These are phyloP conservation scores for Megaceryle torquata DNA, from an alignment of 2,113 vertebrate species.

Conservation along the genomic window DNA sequence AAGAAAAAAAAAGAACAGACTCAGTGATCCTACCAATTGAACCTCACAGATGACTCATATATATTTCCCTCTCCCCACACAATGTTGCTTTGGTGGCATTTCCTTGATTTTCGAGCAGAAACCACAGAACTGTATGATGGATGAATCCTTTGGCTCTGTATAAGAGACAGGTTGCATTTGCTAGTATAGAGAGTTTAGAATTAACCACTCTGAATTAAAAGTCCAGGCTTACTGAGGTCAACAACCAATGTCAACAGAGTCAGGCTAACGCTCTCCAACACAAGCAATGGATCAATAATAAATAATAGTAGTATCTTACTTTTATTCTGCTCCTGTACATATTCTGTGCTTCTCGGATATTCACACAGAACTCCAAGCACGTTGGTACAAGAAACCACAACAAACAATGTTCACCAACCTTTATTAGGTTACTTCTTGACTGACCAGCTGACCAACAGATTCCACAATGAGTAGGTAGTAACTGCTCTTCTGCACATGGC, in stretches of 20 bases:
- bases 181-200: not conserved
- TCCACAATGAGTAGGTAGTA: fast-evolving
- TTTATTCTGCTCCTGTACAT: not conserved
- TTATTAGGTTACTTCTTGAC: not conserved
- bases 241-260: not conserved
- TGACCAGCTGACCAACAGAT: not conserved
- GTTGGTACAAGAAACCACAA: not conserved
- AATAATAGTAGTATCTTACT: not conserved
- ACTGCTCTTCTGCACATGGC: not conserved
- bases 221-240: not conserved
- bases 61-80: not conserved
- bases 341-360: not conserved
- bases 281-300: not conserved
- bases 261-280: fast-evolving
- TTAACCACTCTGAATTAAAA: not conserved
- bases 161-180: not conserved
- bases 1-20: not conserved
- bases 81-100: not conserved
- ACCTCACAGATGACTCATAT: fast-evolving
- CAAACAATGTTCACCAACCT: not conserved
- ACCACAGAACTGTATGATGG: not conserved
- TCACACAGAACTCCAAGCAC: not conserved
- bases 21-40: not conserved
- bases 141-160: not conserved
- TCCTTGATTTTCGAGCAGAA: not conserved